These are phyloP conservation scores for Pollenia angustigena DNA, from an alignment of 2,888 invertebrate species.

Conservation along the genomic window DNA sequence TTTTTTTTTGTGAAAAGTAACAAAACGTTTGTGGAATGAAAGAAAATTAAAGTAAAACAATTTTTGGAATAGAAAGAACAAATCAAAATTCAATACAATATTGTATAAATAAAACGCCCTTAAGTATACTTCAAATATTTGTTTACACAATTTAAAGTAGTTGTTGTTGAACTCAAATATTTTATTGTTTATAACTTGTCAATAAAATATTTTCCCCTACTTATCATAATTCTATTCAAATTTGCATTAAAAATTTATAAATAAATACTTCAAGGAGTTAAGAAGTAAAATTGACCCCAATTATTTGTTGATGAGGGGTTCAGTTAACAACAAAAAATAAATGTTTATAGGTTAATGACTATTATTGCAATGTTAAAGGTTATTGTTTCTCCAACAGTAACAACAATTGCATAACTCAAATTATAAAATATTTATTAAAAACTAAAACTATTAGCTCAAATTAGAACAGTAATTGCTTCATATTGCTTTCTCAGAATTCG, in stretches of 20 bases:
- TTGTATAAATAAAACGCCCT: too few species aligned
- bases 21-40: too few species aligned
- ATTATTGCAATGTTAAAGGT: constrained; percentile 2
- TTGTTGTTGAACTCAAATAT: not conserved
- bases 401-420: constrained; percentile 2
- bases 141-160: too few species aligned
- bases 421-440: constrained; percentile 32
- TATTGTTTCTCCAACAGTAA: constrained; percentile 31
- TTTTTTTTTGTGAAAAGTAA: not conserved
- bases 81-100: not conserved
- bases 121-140: too few species aligned
- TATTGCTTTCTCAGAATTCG: not conserved
- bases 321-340: not conserved
- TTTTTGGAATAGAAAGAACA: not conserved
- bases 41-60: not conserved
- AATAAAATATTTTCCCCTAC: not conserved
- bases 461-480: not conserved
- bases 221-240: not conserved
- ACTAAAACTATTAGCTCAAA: not conserved
- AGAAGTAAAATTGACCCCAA: constrained; percentile 54
- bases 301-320: not conserved
- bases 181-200: not conserved
- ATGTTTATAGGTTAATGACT: constrained; percentile 17
- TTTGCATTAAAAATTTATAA: constrained; percentile 46
- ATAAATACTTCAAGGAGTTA: constrained; percentile 23